Conservation (phyloP, 2,797 vertebrate species). For the Clamator glandarius region DNA sequence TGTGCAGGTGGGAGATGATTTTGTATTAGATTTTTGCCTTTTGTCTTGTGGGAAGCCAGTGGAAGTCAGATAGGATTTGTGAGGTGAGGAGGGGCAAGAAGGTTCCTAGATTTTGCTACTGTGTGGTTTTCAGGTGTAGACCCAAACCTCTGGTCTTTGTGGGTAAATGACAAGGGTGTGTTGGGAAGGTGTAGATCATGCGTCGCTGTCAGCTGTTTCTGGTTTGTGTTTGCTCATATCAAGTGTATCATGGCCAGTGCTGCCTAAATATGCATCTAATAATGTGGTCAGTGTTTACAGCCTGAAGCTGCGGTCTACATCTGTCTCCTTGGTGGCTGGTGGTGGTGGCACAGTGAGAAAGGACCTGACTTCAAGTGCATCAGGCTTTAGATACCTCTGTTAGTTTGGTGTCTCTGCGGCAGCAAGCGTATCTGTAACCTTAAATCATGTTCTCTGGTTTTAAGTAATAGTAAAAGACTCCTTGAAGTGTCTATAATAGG, state of each 20-base stretch:
- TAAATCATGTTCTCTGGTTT: not conserved
- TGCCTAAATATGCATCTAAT: not conserved
- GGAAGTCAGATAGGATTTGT: not conserved
- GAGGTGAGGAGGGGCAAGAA: not conserved
- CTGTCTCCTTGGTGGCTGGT: not conserved
- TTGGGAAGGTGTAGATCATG: not conserved
- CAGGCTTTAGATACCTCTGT: not conserved
- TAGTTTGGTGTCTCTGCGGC: not conserved
- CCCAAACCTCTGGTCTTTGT: not conserved
- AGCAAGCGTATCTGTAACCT: not conserved
- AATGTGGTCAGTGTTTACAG: not conserved
- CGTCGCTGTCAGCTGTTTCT: not conserved
- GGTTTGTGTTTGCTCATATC: not conserved
- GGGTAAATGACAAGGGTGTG: rapidly evolving
- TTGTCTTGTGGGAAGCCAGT: not conserved
- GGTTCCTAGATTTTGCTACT: not conserved
- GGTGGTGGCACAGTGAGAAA: not conserved
- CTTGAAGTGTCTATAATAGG: not conserved
- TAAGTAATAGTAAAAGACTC: not conserved
- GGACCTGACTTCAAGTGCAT: not conserved
- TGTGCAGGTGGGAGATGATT: not conserved
- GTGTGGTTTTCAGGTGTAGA: not conserved
- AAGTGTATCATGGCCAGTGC: not conserved
- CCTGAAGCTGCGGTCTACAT: rapidly evolving
- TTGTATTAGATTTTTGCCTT: not conserved